Conservation (phyloP, 2,113 vertebrate species). For the Turnix velox region DNA sequence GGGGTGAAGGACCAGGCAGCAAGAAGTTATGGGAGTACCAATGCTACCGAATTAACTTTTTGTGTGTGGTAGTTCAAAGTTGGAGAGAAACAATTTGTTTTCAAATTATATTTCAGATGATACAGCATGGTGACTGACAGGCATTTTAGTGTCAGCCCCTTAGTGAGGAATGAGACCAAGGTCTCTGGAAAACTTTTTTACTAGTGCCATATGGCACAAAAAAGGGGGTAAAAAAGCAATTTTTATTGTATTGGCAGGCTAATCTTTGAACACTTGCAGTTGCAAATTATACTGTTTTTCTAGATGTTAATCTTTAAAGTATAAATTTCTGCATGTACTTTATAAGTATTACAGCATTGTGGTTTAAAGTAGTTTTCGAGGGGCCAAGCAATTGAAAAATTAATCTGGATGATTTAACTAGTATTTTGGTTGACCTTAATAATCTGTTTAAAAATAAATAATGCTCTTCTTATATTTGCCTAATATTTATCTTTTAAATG, state of each 20-base stretch:
- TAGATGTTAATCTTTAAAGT: not conserved
- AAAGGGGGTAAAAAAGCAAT: rapidly evolving
- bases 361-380: not conserved
- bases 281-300: not conserved
- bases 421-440: not conserved
- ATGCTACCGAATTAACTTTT: not conserved
- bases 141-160: rapidly evolving
- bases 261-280: not conserved
- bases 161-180: not conserved
- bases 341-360: not conserved
- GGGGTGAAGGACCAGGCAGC: not conserved
- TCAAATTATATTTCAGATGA: not conserved
- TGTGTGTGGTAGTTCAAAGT: not conserved
- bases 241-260: not conserved
- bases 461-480: not conserved
- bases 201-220: not conserved
- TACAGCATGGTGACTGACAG: not conserved
- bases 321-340: not conserved
- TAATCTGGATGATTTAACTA: not conserved
- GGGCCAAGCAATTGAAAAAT: not conserved
- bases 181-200: not conserved
- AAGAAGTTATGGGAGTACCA: not conserved
- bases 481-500: not conserved
- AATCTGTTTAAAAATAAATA: not conserved
- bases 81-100: not conserved